Evolutionary conservation across 2,888 invertebrate genomes (phyloP), one percentile per base, ranked within the genome.

Genomic region (Diabrotica balteata): DNA sequence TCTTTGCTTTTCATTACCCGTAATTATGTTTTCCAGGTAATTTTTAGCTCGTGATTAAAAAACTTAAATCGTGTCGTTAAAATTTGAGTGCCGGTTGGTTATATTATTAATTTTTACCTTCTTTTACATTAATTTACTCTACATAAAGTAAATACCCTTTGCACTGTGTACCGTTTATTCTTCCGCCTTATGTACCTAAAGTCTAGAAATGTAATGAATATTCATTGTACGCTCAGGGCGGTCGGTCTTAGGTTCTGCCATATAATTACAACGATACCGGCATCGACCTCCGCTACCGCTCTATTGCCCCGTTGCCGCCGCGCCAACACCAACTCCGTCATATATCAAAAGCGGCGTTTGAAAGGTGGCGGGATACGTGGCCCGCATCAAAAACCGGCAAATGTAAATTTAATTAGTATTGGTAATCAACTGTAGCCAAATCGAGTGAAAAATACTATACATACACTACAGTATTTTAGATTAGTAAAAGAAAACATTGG

Each of bases 321-420:
- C 53, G 53, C 53, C 32, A 5, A 4, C 32, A 32, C 32, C 32
- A 32, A 0, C 8, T 53, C 43, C 76, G 75, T 77, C 75, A 80
- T 81, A 81, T 80, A 81, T 81, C 81, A 81, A 80, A 81, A 80
- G 79, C 79, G 76, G 76, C 77, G 79, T 80, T 79, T 80, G 80
- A 80, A 81, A 81, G 80, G 80, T 80, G 79, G 58, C 75, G 76
- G 77, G 76, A 75, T 79, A 80, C 80, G 78, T 78, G 80, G 77
- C 69, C 74, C 74, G 80, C 79, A 80, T 81, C 75, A 80, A 78
- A 76, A 78, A 74, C 75, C 74, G 75, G 74, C 75, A 73, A 76
- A 76, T 80, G 80, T 80, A 77, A 78, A 80, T 80, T 80, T 80
- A 81, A 80, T 80, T 79, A 80, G 78, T 73, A 67, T 61, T 54